Base-by-base conservation (phyloP, 2,113 vertebrate species). In the Girardinichthys multiradiatus region DNA sequence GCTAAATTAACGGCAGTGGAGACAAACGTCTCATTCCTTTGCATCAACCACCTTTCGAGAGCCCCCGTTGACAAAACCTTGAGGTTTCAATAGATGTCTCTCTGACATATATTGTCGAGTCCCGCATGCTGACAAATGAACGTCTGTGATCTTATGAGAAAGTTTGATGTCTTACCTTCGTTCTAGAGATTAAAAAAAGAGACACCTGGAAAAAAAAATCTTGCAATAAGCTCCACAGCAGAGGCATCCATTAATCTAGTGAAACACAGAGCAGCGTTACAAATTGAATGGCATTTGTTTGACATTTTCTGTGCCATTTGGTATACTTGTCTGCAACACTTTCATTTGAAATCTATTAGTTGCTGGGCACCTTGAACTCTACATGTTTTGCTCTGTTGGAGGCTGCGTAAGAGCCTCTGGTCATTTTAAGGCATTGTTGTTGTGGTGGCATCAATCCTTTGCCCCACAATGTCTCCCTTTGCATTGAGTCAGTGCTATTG, bases 211-310 rank as follows among this genome's bases (percentile, higher is more conserved):
- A 71, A 76, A 75, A 57, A 37, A 60, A 5, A 70, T 11, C 30
- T 13, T 15, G 58, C 80, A 74, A 57, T 59, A 76, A 86, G 80
- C 69, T 84, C 81, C 48, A 68, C 42, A 24, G 39, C 28, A 6
- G 71, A 84, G 72, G 30, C 60, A 21, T 81, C 72, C 11, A 30
- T 65, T 80, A 84, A 88, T 89, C 77, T 70, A 57, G 75, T 30
- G 80, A 87, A 83, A 77, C 83, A 62, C 65, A 24, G n/a, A 80
- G 76, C 57, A 21, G 74, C 70, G 28, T 65, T 51, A 79, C 87
- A 91, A 89, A 89, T 89, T 79, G 81, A 91, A 87, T 89, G 89
- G 83, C 89, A 91, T 92, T 92, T 91, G 84, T 86, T 78, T 92
- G 91, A 91, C 89, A 91, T 90, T 91, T 88, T 77, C 57, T 68